Evolutionary conservation across 2,797 vertebrate species (phyloP), one percentile per base, ranked within the genome.

Genomic region (Hapalemur alaotrensis): DNA sequence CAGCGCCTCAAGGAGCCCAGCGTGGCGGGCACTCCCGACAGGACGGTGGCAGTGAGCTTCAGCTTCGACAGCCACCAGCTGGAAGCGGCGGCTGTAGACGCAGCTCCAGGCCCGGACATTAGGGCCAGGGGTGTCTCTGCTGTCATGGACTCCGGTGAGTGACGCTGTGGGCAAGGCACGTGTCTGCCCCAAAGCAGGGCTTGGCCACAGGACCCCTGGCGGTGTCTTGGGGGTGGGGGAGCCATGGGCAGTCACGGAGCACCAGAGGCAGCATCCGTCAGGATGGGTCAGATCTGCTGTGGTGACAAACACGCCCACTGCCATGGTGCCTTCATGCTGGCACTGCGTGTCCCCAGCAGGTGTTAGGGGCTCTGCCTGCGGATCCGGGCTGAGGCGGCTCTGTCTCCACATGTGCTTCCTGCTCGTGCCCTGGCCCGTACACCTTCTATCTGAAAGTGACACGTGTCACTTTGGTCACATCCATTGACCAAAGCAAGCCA

Each of bases 41-140:
- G 98, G 14, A 98, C 99, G 14, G 98, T 99, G 98, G 99, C 99
- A 98, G 99, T 99, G 99, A 99, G 99, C 99, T 99, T 99, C 98
- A 99, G 99, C 98, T 99, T 99, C 3, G 99, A 99, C 98, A 99
- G 99, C 67, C 99, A 99, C 98, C 99, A 99, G 98, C 99, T 99
- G 98, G 99, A 99, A 97, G 99, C 99, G 96, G 99, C 99, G 13
- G 99, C 99, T 81, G 96, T 98, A 4, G 99, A 99, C 97, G 98
- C 99, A 2, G 98, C 98, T 91, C 99, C 99, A 13, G 82, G 59
- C 65, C 91, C 13, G 48, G 70, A 52, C 0, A 0, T 69, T 0
- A 25, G 59, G 52, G 99, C 99, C 98, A 99, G 99, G 98, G 99
- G 99, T 0, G 95, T 99, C 48, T 99, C 99, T 72, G 98, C 99